Evolutionary conservation across 2,888 invertebrate genomes (phyloP), one percentile per base, ranked within the genome.

Genomic region (Drosophila colorata): DNA sequence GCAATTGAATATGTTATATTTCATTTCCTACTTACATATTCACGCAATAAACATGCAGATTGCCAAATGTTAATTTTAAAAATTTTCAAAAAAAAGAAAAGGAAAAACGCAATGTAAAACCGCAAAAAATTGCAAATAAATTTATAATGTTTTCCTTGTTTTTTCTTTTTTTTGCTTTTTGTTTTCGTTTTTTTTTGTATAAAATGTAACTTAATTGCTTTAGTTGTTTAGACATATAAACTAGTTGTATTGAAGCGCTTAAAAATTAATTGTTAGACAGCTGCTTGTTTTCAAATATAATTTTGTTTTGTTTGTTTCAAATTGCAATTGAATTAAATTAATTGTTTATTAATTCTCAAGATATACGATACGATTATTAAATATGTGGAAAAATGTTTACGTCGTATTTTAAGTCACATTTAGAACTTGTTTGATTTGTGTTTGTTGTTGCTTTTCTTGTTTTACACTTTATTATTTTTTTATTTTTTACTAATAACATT

Each of bases 351-450:
- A 57, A 53, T 70, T 55, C 18, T 20, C 52, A 11, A 33, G 31
- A 38, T 25, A 60, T 44, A 43, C 46, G 52, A 59, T 58, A 47
- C 58, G 56, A 46, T 69, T 33, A 59, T 43, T 35, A 60, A 48
- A 56, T 61, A 56, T 68, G 65, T 78, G 81, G 69, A 80, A 75
- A 86, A 81, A 49, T 76, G 59, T 61, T 74, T 87, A 80, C 80
- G 84, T 84, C 84, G 78, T 87, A 81, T 48, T 80, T 83, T 87
- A 84, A 84, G 83, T 84, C 83, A 84, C 87, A 87, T 85, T 87
- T 77, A 84, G 82, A 84, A 87, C 87, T 87, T 77, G 77, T 87
- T 83, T 83, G 83, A 83, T 83, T 83, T 84, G 68, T 78, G 44
- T 61, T 85, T 70, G 47, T 80, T 59, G 18, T 73, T 66, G 41